Conservation (phyloP, 2,888 invertebrate genomes). For the Cryptocheilus praepositus region DNA sequence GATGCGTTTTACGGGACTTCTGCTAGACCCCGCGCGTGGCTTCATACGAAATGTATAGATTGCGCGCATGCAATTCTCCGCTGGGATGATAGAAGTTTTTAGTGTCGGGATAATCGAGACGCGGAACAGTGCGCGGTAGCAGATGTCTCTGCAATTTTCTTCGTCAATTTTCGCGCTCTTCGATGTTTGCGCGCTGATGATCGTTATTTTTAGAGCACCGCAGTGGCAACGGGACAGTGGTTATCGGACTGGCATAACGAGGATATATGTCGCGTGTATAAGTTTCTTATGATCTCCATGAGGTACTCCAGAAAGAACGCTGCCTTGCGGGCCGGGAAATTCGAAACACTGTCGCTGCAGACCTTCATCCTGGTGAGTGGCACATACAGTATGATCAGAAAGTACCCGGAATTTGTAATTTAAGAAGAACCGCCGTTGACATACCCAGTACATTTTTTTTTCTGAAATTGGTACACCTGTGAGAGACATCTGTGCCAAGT, state of each 20-base stretch:
- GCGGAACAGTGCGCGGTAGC: too few relatives aligned
- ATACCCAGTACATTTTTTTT: too few relatives aligned
- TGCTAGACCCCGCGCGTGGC: neutral
- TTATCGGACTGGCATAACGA: conserved; percentile 57
- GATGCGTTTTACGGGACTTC: neutral
- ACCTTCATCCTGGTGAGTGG: conserved; percentile 57
- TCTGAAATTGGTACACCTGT: too few relatives aligned
- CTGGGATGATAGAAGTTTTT: neutral
- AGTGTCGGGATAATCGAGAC: neutral
- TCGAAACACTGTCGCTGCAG: conserved; percentile 56
- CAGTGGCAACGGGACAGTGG: conserved; percentile 46
- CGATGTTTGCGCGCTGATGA: neutral
- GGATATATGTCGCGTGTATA: conserved; percentile 19
- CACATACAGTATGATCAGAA: neutral
- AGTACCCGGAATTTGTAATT: too few relatives aligned
- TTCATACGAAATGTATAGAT: neutral
- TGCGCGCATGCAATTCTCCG: too few relatives aligned
- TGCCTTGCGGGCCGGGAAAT: conserved; percentile 56
- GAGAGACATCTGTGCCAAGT: too few relatives aligned
- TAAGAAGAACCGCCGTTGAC: too few relatives aligned
- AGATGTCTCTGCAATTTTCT: too few relatives aligned
- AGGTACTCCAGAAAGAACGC: conserved; percentile 50
- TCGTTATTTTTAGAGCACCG: too few relatives aligned
- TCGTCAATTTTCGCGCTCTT: conserved; percentile 8
- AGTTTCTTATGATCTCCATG: conserved; percentile 49